phyloP scores from a whole-genome alignment of 2,888 invertebrate genomes.

The Steromphala cineraria region DNA sequence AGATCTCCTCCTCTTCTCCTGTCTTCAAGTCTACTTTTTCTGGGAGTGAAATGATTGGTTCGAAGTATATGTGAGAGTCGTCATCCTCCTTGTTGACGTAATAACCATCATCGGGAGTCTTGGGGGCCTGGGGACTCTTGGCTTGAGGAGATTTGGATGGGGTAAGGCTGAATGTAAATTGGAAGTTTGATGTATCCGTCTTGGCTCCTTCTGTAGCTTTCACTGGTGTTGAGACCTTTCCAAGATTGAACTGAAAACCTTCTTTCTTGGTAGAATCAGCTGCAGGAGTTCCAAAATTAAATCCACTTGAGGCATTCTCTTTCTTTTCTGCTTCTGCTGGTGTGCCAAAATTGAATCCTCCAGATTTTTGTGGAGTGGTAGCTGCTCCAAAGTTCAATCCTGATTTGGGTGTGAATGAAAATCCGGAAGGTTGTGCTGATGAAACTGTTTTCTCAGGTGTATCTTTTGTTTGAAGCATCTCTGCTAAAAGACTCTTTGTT shows the following conservation, averaged over 20 bases:
- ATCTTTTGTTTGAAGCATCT: slow-evolving; percentile 5
- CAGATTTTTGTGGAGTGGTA: background rate
- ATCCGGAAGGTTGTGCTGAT: background rate
- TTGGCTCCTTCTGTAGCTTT: background rate
- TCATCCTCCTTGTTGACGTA: slow-evolving; percentile 81
- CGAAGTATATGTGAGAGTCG: slow-evolving; percentile 85
- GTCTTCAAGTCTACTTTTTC: slow-evolving; percentile 81
- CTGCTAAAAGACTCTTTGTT: background rate
- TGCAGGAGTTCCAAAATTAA: slow-evolving; percentile 39
- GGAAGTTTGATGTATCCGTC: slow-evolving; percentile 43
- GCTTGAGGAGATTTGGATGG: slow-evolving; percentile 32
- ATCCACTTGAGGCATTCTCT: slow-evolving; percentile 29
- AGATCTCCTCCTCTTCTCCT: slow-evolving; percentile 91
- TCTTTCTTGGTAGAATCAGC: slow-evolving; percentile 27
- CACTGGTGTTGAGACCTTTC: slow-evolving; percentile 13
- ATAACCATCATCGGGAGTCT: slow-evolving; percentile 57
- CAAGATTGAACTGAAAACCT: slow-evolving; percentile 25
- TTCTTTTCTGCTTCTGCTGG: background rate
- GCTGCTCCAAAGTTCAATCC: background rate
- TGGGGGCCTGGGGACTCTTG: slow-evolving; percentile 42
- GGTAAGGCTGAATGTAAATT: slow-evolving; percentile 55
- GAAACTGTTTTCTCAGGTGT: background rate
- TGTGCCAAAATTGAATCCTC: slow-evolving; percentile 10
- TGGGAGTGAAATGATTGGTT: slow-evolving; percentile 76
- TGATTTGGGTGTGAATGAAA: too few relatives aligned